Evolutionary conservation across 2,888 invertebrate genomes (phyloP), one percentile per base, ranked within the genome.

Genomic region (Euclidia mi): DNA sequence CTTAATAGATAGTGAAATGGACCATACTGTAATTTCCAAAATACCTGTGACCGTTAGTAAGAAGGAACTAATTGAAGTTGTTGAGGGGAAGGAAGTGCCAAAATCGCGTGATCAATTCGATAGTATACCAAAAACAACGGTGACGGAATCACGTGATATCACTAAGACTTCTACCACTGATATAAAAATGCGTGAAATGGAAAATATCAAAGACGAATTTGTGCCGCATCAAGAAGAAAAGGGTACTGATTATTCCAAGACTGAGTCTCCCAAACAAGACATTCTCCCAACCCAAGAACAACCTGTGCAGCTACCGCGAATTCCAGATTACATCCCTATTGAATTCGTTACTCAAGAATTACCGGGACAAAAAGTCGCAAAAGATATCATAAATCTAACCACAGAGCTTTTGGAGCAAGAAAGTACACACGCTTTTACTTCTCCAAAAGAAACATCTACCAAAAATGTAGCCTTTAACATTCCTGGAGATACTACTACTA

Each of bases 1-100:
- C 32, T 69, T 87, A 2, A 79, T 88, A 20, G 79, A 61, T 4
- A 85, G 74, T 66, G 87, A 88, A 59, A 76, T 72, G 20, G 79
- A 78, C 4, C 79, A 88, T 34, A 81, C 82, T 1, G 37, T 53
- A 12, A 37, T 52, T 0, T 65, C 73, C 11, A 69, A 74, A 59
- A 34, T 15, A 10, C 42, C 49, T 32, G 18, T 32, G 6, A 41
- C 11, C n/a, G 34, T 46, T 4, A 40, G 53, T 7, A 48, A 28
- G 2, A 43, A 28, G 28, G 35, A 63, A 18, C 25, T 10, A n/a
- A 12, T 31, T 9, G 59, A 42, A 14, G 29, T 41, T 15, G 7
- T 34, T 25, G 42, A 69, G 50, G 45, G 38, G 6, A 32, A 10
- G n/a, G 38, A 55, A 29, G 18, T 38, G 11, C 31, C 46, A 1